Percentiles rank a stretch among this genome's conserved stretches.
Evolutionary conservation across 2,113 vertebrate genomes (phyloP).

Genomic region (Grantiella picta): DNA sequence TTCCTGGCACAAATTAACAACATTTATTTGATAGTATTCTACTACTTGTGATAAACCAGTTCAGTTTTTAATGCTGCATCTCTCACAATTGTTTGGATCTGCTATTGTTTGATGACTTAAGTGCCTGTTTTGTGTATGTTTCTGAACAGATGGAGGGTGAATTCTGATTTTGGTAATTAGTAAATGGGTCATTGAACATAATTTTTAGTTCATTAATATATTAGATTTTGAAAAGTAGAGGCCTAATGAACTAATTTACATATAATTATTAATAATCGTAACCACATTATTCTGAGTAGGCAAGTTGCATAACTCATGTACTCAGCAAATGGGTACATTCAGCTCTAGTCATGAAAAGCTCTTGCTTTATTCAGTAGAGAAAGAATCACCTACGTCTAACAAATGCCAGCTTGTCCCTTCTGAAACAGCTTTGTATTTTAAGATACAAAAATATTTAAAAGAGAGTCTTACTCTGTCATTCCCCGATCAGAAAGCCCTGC

Average conservation of each 20-base stretch:
- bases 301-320: not conserved
- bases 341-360: not conserved
- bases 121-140: not conserved
- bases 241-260: slow-evolving; percentile 1
- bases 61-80: not conserved
- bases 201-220: not conserved
- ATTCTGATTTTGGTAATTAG: slow-evolving; percentile 9
- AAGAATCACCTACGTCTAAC: not conserved
- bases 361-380: not conserved
- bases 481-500: not conserved
- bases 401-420: not conserved
- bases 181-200: not conserved
- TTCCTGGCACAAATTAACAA: not conserved
- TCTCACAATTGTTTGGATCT: not conserved
- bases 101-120: not conserved
- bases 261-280: not conserved
- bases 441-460: not conserved
- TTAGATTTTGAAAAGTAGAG: not conserved
- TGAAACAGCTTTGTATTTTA: not conserved
- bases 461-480: not conserved
- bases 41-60: not conserved
- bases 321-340: not conserved
- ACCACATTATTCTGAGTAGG: not conserved
- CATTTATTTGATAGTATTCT: not conserved
- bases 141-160: slow-evolving; percentile 32